phyloP scores from a whole-genome alignment of 2,797 vertebrate genomes.

The Prunella strophiata region DNA sequence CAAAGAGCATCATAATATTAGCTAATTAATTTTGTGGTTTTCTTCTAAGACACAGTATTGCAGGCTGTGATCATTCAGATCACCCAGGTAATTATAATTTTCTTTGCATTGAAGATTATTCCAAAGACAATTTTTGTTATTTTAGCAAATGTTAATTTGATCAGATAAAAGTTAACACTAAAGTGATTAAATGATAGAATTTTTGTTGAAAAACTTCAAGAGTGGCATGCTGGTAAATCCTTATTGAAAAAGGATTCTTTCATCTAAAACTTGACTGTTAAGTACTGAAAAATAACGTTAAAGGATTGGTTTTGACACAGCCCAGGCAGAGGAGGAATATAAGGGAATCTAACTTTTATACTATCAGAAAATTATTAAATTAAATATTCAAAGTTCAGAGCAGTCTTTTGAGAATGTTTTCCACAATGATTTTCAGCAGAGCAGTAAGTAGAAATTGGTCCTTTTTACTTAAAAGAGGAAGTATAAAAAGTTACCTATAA shows the following conservation, averaged over 20 bases:
- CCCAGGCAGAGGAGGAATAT: not conserved
- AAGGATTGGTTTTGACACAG: not conserved
- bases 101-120: constrained; percentile 30
- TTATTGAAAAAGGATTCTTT: constrained; percentile 28
- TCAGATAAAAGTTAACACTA: constrained; percentile 14
- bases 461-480: not conserved
- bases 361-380: not conserved
- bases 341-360: not conserved
- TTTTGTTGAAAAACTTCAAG: constrained; percentile 37
- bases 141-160: constrained; percentile 61
- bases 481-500: not conserved
- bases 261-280: not conserved
- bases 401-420: not conserved
- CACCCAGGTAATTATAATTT: constrained; percentile 49
- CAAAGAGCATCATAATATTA: constrained; percentile 40
- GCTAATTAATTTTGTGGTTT: constrained; percentile 62
- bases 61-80: constrained; percentile 46
- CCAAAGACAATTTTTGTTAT: constrained; percentile 24
- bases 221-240: constrained; percentile 23
- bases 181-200: constrained; percentile 17
- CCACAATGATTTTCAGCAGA: not conserved
- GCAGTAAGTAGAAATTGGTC: not conserved
- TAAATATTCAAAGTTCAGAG: constrained; percentile 18
- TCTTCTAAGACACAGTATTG: constrained; percentile 1
- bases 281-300: not conserved